phyloP scores from a whole-genome alignment of 2,888 invertebrate species.

The Tinea pellionella region DNA sequence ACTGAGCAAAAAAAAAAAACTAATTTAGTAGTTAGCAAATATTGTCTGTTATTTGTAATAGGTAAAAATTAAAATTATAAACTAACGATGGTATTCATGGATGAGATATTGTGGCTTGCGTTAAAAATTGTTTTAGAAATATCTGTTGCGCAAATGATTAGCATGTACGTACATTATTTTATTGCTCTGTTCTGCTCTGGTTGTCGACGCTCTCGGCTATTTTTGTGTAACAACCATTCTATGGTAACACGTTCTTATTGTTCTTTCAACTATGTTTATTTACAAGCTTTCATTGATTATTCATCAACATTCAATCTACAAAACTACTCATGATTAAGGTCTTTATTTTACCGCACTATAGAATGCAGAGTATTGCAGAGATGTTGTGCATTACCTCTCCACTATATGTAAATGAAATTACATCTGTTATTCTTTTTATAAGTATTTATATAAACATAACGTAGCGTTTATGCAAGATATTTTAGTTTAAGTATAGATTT shows the following conservation, averaged over 20 bases:
- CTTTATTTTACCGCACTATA: no score
- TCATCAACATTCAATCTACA: background rate
- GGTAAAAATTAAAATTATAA: slow-evolving; percentile 1
- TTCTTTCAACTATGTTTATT: slow-evolving; percentile 19
- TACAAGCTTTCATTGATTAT: slow-evolving; percentile 9
- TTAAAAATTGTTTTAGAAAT: slow-evolving; percentile 48
- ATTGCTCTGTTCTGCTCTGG: slow-evolving; percentile 61
- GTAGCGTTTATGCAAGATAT: background rate
- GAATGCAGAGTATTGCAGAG: no score
- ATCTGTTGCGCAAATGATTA: slow-evolving; percentile 49
- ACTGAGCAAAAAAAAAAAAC: background rate
- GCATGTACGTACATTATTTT: slow-evolving; percentile 60
- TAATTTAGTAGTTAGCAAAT: slow-evolving; percentile 8
- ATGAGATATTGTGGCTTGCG: slow-evolving; percentile 48
- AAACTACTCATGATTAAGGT: no score
- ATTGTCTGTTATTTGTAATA: slow-evolving; percentile 7
- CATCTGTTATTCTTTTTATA: background rate
- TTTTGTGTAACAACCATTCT: slow-evolving; percentile 60
- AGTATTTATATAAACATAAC: background rate
- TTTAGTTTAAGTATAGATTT: slow-evolving; percentile 7
- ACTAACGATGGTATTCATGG: slow-evolving; percentile 34
- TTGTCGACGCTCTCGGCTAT: slow-evolving; percentile 50
- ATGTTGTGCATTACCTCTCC: background rate
- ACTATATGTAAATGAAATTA: slow-evolving; percentile 1
- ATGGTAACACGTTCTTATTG: slow-evolving; percentile 47